Base-by-base conservation (phyloP, 2,113 vertebrate species). In the Procavia capensis region DNA sequence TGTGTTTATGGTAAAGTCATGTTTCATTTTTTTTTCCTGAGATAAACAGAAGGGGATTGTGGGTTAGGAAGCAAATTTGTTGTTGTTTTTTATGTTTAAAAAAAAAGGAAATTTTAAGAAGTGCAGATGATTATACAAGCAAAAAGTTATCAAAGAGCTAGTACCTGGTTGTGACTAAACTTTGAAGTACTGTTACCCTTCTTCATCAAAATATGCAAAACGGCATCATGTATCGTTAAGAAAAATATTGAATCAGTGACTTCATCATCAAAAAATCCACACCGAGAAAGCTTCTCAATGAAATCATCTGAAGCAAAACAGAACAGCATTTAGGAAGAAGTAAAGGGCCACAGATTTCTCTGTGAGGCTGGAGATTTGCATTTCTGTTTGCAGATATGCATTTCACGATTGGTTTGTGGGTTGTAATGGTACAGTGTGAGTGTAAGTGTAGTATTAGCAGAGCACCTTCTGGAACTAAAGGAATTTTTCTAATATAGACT, bases 251-350 rank as follows among this genome's bases (percentile, higher is more conserved):
- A 99, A 5, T 99, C 94, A 80, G 97, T 98, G 64, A 99, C 98
- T 97, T 99, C 99, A n/a, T 99, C 98, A 54, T 99, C 99, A 97
- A 99, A 99, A 98, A 99, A 99, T 41, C 94, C 96, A 83, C 99
- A 99, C 75, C 97, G 93, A 54, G 98, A 97, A 86, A 99, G 98
- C 97, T 99, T 99, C 80, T 99, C 99, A 95, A 99, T 96, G 91
- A 99, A 98, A 34, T 99, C 98, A 39, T 98, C 99, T 99, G 96
- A 17, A 84, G 86, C 57, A 1, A 88, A 47, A 84, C 96, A 95
- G 97, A 20, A 76, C 61, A 79, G 83, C 17, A 72, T 11, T 59
- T 85, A 90, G n/a, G 45, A 84, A 54, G 64, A 92, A 76, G 72
- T 8, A 66, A 79, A 9, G 54, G 9, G 19, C 47, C 2, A 8